Evolutionary conservation across 1,140 invertebrate genomes (phyloP).

Genomic region (Lethocerus indicus): DNA sequence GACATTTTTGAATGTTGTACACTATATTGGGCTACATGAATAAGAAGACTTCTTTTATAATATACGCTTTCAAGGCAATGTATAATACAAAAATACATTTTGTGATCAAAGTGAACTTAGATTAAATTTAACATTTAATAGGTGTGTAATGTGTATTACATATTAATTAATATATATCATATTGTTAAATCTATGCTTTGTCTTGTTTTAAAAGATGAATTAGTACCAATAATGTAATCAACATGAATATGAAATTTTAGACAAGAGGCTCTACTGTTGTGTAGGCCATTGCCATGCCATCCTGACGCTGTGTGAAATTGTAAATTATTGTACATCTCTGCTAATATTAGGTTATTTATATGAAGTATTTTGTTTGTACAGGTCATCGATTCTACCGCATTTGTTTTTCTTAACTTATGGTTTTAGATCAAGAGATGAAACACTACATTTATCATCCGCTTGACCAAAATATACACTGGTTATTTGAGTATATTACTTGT

Average conservation of each 20-base stretch:
- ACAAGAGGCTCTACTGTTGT: constrained; percentile 3
- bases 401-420: constrained; percentile 1
- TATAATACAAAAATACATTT: constrained; percentile 5
- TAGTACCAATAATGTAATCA: constrained; percentile 4
- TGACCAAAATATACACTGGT: constrained; percentile 5
- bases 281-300: neutral
- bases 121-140: constrained; percentile 1
- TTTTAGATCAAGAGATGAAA: neutral
- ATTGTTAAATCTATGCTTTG: constrained; percentile 13
- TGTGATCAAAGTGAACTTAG: constrained; percentile 11
- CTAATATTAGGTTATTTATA: constrained; percentile 11
- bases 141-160: constrained; percentile 8
- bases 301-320: constrained; percentile 2
- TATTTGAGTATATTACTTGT: no score
- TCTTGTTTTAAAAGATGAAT: constrained; percentile 6
- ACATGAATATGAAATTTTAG: neutral
- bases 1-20: constrained; percentile 5
- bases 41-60: constrained; percentile 6
- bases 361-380: constrained; percentile 7
- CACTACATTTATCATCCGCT: neutral
- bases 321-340: constrained; percentile 12
- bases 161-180: constrained; percentile 10
- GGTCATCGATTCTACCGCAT: constrained; percentile 1
- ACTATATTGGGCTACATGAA: constrained; percentile 11
- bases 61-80: constrained; percentile 4